Evolutionary conservation across 2,888 invertebrate species (phyloP), one percentile per base, ranked within the genome.

Genomic region (Rhamnusium bicolor): DNA sequence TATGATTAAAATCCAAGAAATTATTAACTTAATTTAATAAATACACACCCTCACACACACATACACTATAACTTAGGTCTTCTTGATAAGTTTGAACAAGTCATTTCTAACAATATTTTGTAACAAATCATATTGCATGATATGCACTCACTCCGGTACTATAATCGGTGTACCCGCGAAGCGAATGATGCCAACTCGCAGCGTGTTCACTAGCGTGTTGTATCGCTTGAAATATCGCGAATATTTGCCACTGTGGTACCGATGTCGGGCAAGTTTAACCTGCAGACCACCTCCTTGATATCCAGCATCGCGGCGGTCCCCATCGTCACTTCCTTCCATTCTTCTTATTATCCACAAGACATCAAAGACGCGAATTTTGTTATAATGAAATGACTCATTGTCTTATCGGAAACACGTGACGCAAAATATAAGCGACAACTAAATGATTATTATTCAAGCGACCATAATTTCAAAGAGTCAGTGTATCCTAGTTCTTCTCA

Each of bases 31-130:
- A 60, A 65, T 54, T 53, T 69, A 29, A 10, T 18, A 29, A 18
- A 16, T 40, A 27, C 62, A 49, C 49, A 58, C 19, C 40, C 51
- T 69, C 53, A 65, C 51, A 71, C 53, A 65, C 71, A 74, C 74
- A 46, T 49, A 60, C 46, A 69, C 72, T 73, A 76, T 76, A 73
- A 76, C 70, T 54, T 54, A 51, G 47, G 69, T 69, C 61, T 53
- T 24, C 61, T 32, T 40, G 60, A 61, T 32, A 72, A 60, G 70
- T 56, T 40, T 51, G 49, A 72, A 73, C 66, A 69, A 77, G 77
- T 77, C 77, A 77, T 77, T 75, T 73, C 74, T 69, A 75, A 71
- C 46, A 77, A 62, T 67, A 75, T 65, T 18, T 27, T 49, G 16
- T 68, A 77, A 71, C 71, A 75, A 53, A 65, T 73, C 69, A 73